Conservation (phyloP, 2,888 invertebrate species). For the Leucophenga montana region DNA sequence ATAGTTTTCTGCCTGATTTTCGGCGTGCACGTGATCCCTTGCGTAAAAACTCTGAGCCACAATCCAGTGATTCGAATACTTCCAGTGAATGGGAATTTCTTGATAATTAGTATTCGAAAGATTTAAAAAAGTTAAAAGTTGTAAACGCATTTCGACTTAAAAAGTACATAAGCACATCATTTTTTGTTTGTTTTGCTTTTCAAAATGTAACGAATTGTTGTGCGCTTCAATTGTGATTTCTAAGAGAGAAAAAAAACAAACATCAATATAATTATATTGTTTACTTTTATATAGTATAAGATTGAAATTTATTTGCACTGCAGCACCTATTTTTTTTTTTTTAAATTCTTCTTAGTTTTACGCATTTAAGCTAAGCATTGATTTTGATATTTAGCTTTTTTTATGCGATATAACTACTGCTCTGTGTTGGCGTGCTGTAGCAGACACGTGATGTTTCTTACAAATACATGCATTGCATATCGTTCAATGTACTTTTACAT, state of each 20-base stretch:
- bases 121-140: neutral
- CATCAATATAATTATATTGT: neutral
- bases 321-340: neutral
- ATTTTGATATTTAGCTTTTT: neutral
- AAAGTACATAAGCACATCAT: neutral
- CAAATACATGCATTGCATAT: neutral
- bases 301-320: constrained; percentile 2
- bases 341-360: neutral
- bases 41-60: constrained; percentile 39
- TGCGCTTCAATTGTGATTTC: constrained; percentile 43
- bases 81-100: constrained; percentile 73
- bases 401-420: neutral
- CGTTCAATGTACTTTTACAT: neutral
- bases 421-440: too few species aligned
- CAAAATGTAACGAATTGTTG: constrained; percentile 31
- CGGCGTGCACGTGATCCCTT: constrained; percentile 57
- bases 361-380: too few species aligned
- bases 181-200: constrained; percentile 6
- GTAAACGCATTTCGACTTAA: neutral
- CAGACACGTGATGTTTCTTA: neutral
- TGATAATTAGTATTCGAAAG: constrained; percentile 58
- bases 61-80: constrained; percentile 57
- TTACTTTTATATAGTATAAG: neutral
- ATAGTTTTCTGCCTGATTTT: constrained; percentile 65
- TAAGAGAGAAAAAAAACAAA: constrained; percentile 20